These are phyloP conservation scores for Lagria hirta DNA, from an alignment of 2,888 invertebrate species.

Conservation along the genomic window DNA sequence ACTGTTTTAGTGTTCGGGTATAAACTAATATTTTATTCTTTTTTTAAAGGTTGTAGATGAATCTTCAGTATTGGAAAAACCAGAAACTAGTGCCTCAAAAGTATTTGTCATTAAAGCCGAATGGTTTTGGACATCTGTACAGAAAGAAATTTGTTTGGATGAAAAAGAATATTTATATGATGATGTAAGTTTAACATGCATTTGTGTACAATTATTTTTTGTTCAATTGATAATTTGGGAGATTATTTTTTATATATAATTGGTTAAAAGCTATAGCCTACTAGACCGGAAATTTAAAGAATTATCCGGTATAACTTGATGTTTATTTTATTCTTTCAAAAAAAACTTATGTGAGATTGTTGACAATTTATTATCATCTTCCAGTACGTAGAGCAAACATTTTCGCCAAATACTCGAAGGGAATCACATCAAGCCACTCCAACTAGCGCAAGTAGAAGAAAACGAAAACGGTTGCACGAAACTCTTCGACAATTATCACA, in stretches of 20 bases:
- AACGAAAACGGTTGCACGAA: constrained; percentile 77
- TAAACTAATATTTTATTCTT: too few species aligned
- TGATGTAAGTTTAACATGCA: constrained; percentile 65
- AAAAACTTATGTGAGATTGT: too few species aligned
- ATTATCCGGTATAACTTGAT: too few species aligned
- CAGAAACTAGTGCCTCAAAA: constrained; percentile 60
- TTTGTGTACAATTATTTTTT: constrained; percentile 3
- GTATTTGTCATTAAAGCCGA: constrained; percentile 85
- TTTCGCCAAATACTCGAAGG: constrained; percentile 58
- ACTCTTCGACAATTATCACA: constrained; percentile 60
- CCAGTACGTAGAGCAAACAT: constrained; percentile 57
- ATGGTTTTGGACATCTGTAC: constrained; percentile 99
- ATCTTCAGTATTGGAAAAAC: constrained; percentile 68
- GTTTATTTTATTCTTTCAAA: constrained; percentile 4
- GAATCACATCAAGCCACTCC: constrained; percentile 59
- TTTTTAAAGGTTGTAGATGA: constrained; percentile 79
- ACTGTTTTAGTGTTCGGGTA: too few species aligned
- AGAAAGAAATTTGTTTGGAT: constrained; percentile 90
- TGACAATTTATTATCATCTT: constrained; percentile 36
- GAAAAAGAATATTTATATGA: constrained; percentile 88
- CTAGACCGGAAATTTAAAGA: too few species aligned
- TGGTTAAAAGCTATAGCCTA: too few species aligned
- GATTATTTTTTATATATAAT: too few species aligned
- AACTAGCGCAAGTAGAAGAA: constrained; percentile 63
- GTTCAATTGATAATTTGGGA: too few species aligned